Conservation (phyloP, 2,888 invertebrate genomes). For the Operophtera brumata region DNA sequence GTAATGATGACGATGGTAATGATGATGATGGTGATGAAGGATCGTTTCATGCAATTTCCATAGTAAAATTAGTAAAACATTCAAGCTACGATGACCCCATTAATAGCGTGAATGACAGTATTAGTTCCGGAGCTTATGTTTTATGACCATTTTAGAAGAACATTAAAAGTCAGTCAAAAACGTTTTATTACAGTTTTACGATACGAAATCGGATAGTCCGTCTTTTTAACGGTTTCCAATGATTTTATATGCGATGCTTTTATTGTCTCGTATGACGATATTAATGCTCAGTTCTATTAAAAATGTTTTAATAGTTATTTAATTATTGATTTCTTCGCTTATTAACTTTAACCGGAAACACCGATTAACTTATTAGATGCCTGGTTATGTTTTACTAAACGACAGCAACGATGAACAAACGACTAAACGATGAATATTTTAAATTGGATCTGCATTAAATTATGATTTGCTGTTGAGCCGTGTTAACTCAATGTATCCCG, state of each 20-base stretch:
- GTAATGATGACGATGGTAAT: not conserved
- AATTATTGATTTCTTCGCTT: constrained; percentile 27
- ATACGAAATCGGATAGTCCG: constrained; percentile 71
- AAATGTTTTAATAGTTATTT: constrained; percentile 37
- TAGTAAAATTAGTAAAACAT: not conserved
- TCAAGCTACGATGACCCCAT: constrained; percentile 19
- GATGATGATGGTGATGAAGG: not conserved
- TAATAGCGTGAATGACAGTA: constrained; percentile 17
- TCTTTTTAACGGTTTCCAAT: constrained; percentile 60
- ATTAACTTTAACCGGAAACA: constrained; percentile 3
- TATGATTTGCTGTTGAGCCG: not conserved
- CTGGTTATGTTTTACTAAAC: constrained; percentile 18
- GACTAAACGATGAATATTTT: constrained; percentile 24
- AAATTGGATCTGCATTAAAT: not conserved
- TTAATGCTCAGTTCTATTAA: constrained; percentile 62
- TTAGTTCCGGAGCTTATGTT: constrained; percentile 53
- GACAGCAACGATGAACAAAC: constrained; percentile 23
- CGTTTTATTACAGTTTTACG: constrained; percentile 65
- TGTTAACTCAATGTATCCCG: no score
- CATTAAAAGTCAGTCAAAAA: constrained; percentile 68
- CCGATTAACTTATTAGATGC: constrained; percentile 18
- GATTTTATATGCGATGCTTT: constrained; percentile 49
- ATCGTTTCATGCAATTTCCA: not conserved
- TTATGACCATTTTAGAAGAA: constrained; percentile 54
- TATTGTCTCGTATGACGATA: constrained; percentile 48